Conservation (phyloP, 2,888 invertebrate species). For the Teleogryllus oceanicus region DNA sequence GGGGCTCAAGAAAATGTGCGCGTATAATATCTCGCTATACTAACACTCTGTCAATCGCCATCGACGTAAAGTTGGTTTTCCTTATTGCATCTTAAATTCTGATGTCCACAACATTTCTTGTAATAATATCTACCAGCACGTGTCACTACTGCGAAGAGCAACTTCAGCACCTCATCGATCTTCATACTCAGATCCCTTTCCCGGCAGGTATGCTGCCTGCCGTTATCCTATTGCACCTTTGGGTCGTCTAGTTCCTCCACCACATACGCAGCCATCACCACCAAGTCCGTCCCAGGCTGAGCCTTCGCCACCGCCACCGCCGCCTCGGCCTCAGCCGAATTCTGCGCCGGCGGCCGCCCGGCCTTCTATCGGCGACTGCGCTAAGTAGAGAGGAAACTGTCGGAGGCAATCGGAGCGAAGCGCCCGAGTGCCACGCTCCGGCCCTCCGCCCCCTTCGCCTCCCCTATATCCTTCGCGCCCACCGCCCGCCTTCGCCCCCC, state of each 20-base stretch:
- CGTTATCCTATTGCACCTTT: background rate
- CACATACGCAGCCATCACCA: background rate
- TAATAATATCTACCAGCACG: no score
- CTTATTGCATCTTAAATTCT: no score
- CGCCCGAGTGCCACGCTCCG: background rate
- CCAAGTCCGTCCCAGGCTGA: no score
- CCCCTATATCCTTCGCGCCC: background rate
- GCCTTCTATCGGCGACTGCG: background rate
- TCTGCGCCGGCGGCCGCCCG: background rate
- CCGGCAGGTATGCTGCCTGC: background rate
- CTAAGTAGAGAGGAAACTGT: constrained; percentile 1
- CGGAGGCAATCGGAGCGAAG: background rate
- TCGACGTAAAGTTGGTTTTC: no score
- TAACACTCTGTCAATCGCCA: no score
- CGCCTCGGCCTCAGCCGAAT: background rate
- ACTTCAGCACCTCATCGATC: no score
- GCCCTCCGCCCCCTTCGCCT: background rate
- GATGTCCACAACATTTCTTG: no score
- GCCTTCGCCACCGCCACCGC: no score
- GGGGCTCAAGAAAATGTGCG: no score
- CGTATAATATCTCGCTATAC: no score
- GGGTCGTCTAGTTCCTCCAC: background rate
- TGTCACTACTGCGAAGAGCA: no score
- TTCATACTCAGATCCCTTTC: no score
- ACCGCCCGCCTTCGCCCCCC: background rate